phyloP scores from a whole-genome alignment of 1,140 invertebrate species.

The Sarcophaga bullata region DNA sequence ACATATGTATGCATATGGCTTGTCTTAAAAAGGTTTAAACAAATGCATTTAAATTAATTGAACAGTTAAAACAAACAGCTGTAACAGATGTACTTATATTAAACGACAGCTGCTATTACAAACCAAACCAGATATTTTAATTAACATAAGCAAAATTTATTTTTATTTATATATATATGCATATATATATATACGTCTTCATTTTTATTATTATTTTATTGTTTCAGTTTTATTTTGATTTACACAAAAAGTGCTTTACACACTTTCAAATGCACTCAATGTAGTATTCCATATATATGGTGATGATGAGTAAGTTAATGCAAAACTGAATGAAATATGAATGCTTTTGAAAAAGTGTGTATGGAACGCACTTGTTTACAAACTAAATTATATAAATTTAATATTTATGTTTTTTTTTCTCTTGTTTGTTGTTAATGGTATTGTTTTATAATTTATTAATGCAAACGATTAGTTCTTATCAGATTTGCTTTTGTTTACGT shows the following conservation, averaged over 20 bases:
- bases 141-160: neutral
- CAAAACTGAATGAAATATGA: neutral
- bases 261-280: neutral
- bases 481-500: neutral
- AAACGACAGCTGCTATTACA: neutral
- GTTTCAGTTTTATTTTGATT: neutral
- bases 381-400: slow-evolving; percentile 14
- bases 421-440: neutral
- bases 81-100: neutral
- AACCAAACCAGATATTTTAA: neutral
- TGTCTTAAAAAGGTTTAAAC: neutral
- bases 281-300: neutral
- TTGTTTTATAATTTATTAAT: slow-evolving; percentile 11
- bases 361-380: neutral
- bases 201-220: neutral
- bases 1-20: no score
- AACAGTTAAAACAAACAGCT: neutral
- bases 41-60: neutral
- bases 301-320: neutral
- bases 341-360: neutral
- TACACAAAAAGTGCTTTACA: slow-evolving; percentile 9
- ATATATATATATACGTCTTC: no score
- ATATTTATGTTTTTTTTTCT: neutral
- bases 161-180: neutral
- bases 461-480: slow-evolving; percentile 5